Evolutionary conservation across 2,797 vertebrate genomes (phyloP).

Genomic region (Monodelphis domestica): DNA sequence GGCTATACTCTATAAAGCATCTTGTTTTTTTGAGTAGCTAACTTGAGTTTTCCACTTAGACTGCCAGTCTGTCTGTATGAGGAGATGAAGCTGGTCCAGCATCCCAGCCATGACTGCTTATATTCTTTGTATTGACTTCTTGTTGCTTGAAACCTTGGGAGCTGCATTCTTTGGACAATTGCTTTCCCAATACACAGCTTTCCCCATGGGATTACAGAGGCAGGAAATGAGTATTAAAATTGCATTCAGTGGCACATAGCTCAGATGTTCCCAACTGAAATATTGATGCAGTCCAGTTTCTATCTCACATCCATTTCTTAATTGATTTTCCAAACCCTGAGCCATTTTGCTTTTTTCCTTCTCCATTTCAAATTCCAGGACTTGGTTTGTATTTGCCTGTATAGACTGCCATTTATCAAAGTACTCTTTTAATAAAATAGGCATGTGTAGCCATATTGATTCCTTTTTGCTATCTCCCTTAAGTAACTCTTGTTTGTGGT

Average conservation of each 20-base stretch:
- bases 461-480: conserved; percentile 45
- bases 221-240: not conserved
- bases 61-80: not conserved
- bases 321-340: not conserved
- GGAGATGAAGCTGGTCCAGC: not conserved
- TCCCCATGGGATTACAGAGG: not conserved
- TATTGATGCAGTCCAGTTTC: not conserved
- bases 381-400: conserved; percentile 28
- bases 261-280: not conserved
- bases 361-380: not conserved
- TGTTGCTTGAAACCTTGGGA: not conserved
- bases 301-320: conserved; percentile 12
- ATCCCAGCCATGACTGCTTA: not conserved
- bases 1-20: not conserved
- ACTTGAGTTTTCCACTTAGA: not conserved
- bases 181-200: not conserved
- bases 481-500: not conserved
- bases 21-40: not conserved
- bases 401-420: conserved; percentile 39
- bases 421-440: conserved; percentile 72
- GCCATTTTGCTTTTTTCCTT: not conserved
- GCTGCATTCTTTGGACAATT: not conserved
- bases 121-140: not conserved
- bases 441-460: conserved; percentile 37
- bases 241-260: fast-evolving